A percentile compares a stretch with the other conserved stretches of the same genome.
Evolutionary conservation across 2,797 vertebrate species (phyloP).

Genomic region (Acomys russatus): DNA sequence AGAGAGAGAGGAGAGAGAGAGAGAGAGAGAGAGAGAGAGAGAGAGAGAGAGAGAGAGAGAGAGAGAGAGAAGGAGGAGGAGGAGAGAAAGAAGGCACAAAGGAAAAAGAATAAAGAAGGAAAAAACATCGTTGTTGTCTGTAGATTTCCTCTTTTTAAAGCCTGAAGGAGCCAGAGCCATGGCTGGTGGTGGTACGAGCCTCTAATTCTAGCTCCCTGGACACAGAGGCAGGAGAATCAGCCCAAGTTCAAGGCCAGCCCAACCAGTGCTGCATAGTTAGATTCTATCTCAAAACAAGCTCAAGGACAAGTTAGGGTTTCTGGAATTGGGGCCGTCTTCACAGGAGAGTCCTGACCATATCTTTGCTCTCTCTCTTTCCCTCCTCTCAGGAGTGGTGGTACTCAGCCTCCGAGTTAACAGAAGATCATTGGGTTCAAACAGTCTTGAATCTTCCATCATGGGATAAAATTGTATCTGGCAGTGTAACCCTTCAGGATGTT

Average conservation of each 20-base stretch:
- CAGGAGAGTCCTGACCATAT: rapidly evolving
- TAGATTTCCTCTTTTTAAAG: neutral
- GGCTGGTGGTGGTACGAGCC: neutral
- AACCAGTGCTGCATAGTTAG: neutral
- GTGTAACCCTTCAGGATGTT: neutral
- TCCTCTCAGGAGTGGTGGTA: slow-evolving; percentile 76
- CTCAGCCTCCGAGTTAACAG: neutral
- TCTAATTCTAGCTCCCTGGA: neutral
- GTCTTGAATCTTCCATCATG: slow-evolving; percentile 55
- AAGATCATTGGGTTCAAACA: slow-evolving; percentile 33
- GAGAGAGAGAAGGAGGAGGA: neutral
- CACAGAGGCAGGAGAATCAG: slow-evolving; percentile 15
- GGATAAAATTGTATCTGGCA: slow-evolving; percentile 42
- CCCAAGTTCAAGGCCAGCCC: neutral
- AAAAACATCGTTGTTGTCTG: neutral
- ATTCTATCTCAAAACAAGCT: neutral
- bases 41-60: neutral
- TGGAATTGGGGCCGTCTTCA: rapidly evolving
- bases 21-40: neutral
- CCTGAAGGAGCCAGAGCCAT: neutral
- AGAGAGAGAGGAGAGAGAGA: too few species aligned
- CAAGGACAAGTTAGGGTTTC: too few species aligned
- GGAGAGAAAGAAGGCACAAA: too few species aligned
- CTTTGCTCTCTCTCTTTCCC: neutral
- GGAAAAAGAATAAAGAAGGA: neutral